Evolutionary conservation across 2,797 vertebrate genomes (phyloP).

Genomic region (Falco concolor): DNA sequence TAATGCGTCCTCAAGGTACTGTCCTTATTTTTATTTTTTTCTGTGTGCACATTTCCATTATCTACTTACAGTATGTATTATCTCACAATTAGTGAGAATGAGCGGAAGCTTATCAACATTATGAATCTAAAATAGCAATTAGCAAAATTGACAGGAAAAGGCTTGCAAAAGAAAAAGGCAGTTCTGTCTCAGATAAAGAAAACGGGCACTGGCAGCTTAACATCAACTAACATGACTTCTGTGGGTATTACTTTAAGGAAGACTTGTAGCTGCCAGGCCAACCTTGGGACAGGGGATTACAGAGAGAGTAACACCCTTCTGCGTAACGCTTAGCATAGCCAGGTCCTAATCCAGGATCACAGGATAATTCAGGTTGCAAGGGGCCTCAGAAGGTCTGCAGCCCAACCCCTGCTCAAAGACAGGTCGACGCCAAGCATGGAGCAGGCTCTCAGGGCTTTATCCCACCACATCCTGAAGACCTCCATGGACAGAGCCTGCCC

Average conservation of each 20-base stretch:
- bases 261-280: background rate
- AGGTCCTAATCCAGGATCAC: background rate
- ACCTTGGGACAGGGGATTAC: background rate
- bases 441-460: background rate
- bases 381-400: background rate
- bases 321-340: background rate
- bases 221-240: background rate
- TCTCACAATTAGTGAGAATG: background rate
- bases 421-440: background rate
- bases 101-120: background rate
- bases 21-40: background rate
- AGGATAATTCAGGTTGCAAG: background rate
- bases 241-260: background rate
- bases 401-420: background rate
- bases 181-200: background rate
- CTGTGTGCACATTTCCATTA: background rate
- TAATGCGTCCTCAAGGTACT: background rate
- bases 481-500: background rate
- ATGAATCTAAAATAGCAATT: background rate
- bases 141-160: constrained; percentile 15
- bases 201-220: background rate
- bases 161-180: background rate
- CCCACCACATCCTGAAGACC: background rate
- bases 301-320: background rate
- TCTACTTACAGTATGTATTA: background rate